Evolutionary conservation across 2,888 invertebrate species (phyloP).

Genomic region (Ceratothoa steindachneri): DNA sequence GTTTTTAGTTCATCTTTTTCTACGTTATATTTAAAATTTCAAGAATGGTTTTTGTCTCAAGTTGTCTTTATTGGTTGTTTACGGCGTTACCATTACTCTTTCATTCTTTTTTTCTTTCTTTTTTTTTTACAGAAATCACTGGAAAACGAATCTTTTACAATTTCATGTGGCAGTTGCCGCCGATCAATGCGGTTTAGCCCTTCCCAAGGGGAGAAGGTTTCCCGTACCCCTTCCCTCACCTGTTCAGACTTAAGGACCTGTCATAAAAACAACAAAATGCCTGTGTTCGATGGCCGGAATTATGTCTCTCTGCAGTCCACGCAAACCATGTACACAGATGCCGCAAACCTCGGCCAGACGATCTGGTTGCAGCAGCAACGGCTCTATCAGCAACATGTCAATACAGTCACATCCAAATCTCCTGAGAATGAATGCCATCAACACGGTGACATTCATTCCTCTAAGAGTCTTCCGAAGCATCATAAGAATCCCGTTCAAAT

Average conservation of each 20-base stretch:
- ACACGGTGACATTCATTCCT: background rate
- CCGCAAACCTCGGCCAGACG: constrained; percentile 65
- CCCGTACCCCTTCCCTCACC: too few relatives aligned
- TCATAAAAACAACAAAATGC: constrained; percentile 10
- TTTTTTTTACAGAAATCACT: too few relatives aligned
- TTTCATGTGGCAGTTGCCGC: constrained; percentile 50
- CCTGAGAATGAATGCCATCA: background rate
- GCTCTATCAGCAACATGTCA: constrained; percentile 57
- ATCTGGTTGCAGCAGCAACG: constrained; percentile 66
- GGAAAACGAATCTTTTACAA: constrained; percentile 47
- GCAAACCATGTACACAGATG: constrained; percentile 68
- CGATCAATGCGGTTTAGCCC: constrained; percentile 46
- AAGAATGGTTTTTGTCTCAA: too few relatives aligned
- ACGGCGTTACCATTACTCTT: too few relatives aligned
- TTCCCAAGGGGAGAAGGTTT: constrained; percentile 4
- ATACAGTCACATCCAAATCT: background rate
- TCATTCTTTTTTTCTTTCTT: too few relatives aligned
- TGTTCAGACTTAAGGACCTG: too few relatives aligned
- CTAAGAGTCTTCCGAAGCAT: constrained; percentile 6
- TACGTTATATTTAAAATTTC: too few relatives aligned
- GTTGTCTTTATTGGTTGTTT: too few relatives aligned
- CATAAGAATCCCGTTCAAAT: constrained; percentile 32
- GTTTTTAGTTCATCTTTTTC: too few relatives aligned
- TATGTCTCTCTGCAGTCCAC: constrained; percentile 50
- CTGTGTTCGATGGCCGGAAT: constrained; percentile 22